Conservation (phyloP, 1,140 invertebrate species). For the Atta colombica region DNA sequence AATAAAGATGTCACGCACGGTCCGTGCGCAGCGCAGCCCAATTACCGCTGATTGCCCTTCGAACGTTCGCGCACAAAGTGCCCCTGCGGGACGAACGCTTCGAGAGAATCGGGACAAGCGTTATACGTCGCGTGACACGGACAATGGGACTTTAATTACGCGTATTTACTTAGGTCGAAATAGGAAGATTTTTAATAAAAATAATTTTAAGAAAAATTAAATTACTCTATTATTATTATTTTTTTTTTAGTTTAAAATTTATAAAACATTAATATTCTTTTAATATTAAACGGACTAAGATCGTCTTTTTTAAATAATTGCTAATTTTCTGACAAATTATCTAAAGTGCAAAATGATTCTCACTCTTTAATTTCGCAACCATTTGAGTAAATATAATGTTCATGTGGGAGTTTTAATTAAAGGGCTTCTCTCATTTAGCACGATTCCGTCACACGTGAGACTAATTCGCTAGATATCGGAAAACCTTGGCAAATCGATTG, state of each 20-base stretch:
- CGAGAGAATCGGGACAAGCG: constrained; percentile 37
- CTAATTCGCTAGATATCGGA: constrained; percentile 19
- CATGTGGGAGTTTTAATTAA: constrained; percentile 24
- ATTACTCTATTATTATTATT: too few relatives aligned
- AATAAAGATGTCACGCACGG: constrained; percentile 64
- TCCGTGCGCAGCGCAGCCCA: constrained; percentile 60
- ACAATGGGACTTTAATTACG: constrained; percentile 68
- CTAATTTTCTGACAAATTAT: neutral
- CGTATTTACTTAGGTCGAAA: neutral
- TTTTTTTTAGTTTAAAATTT: neutral
- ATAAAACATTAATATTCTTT: neutral
- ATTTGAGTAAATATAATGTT: neutral
- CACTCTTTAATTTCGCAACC: neutral
- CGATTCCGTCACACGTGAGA: neutral
- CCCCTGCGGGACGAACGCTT: constrained; percentile 42
- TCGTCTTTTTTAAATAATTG: neutral
- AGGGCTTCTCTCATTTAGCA: constrained; percentile 15
- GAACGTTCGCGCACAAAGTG: constrained; percentile 66
- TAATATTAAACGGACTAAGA: neutral
- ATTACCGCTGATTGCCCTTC: constrained; percentile 72
- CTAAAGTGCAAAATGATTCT: neutral
- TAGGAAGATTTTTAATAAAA: too few relatives aligned
- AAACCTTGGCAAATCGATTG: constrained; percentile 16
- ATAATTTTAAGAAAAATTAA: too few relatives aligned
- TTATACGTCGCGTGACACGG: constrained; percentile 62